A percentile compares a stretch with the other conserved stretches of the same genome.
Conservation (phyloP, 2,113 vertebrate genomes). For the Hyla sarda region DNA sequence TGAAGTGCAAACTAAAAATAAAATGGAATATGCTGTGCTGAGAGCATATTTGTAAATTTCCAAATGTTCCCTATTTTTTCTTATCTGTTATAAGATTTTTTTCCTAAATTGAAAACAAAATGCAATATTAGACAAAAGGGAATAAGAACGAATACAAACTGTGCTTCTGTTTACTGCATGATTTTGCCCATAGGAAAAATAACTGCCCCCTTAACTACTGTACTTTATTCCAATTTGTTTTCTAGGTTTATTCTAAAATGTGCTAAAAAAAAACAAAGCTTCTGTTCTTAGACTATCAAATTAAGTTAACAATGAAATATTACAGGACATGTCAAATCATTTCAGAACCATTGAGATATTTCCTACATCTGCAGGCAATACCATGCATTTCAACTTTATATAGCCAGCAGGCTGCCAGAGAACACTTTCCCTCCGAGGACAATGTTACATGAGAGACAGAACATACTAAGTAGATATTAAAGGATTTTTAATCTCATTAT, state of each 20-base stretch:
- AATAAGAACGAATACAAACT: neutral
- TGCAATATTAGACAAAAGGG: neutral
- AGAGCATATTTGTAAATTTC: neutral
- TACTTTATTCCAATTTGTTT: neutral
- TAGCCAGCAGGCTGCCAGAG: neutral
- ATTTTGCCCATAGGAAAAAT: neutral
- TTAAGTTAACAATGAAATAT: neutral
- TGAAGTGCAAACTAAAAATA: constrained; percentile 13
- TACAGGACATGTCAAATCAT: neutral
- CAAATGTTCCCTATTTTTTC: neutral
- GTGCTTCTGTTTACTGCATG: neutral
- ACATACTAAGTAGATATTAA: neutral
- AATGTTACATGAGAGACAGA: constrained; percentile 3
- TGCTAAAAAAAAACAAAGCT: neutral
- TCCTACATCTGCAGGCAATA: neutral
- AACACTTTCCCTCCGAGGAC: constrained; percentile 1
- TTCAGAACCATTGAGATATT: neutral
- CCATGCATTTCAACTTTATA: neutral
- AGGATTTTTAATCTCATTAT: constrained; percentile 24
- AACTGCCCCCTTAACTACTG: neutral
- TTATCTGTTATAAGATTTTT: neutral
- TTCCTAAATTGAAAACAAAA: neutral
- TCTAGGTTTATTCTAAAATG: neutral
- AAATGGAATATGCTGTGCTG: neutral
- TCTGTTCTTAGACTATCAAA: neutral